These are phyloP conservation scores for Porphyrio hochstetteri DNA, from an alignment of 2,113 vertebrate species.

Conservation along the genomic window DNA sequence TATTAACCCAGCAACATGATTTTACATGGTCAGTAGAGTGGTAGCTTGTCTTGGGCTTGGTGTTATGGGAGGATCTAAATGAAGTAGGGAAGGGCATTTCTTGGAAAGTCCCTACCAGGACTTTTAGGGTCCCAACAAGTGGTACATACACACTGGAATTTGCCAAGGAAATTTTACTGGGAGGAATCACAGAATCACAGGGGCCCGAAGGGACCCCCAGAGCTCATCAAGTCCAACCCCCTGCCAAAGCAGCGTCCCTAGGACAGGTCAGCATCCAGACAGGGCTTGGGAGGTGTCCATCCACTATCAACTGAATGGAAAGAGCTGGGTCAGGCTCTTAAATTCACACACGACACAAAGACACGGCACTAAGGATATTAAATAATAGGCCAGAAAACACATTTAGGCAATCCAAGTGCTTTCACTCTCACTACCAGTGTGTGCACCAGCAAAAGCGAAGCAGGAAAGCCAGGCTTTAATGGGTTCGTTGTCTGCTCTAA, in stretches of 20 bases:
- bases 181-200: neutral
- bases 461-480: neutral
- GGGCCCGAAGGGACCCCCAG: too few species aligned
- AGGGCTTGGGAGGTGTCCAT: too few species aligned
- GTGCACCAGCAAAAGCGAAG: neutral
- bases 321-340: neutral
- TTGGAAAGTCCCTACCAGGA: neutral
- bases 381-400: neutral
- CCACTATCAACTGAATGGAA: neutral
- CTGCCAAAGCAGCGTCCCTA: too few species aligned
- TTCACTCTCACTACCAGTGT: accelerated
- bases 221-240: too few species aligned
- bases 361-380: too few species aligned
- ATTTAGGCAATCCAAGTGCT: neutral
- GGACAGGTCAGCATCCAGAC: too few species aligned
- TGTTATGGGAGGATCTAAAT: neutral
- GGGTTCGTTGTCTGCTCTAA: accelerated
- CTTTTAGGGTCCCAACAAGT: neutral
- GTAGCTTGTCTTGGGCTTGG: neutral
- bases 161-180: neutral
- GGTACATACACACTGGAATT: neutral
- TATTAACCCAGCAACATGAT: neutral
- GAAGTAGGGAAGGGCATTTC: neutral
- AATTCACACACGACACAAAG: accelerated
- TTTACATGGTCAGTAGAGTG: neutral